Conservation (phyloP, 2,113 vertebrate genomes). For the Neotragus pygmaeus region DNA sequence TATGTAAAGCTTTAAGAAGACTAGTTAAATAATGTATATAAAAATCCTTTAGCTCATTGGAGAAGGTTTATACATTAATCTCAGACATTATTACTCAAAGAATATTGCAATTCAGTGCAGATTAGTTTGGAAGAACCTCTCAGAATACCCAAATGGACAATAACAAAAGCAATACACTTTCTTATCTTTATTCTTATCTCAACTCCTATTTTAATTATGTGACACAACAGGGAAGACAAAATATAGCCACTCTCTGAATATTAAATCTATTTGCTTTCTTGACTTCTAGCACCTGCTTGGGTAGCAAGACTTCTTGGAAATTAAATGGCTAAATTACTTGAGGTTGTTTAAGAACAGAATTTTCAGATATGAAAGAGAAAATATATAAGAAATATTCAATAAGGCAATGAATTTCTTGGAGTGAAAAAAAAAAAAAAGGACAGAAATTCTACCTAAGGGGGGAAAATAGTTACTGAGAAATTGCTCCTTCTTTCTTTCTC, state of each 20-base stretch:
- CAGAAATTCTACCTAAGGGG: background rate
- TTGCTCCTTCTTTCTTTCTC: background rate
- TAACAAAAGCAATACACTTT: background rate
- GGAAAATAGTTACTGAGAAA: background rate
- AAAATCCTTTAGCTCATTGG: background rate
- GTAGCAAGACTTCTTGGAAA: background rate
- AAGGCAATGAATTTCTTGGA: background rate
- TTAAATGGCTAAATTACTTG: conserved; percentile 18
- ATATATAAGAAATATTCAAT: background rate
- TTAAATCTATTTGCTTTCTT: background rate
- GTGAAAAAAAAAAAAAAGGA: background rate
- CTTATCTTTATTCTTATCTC: conserved; percentile 38
- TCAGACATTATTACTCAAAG: background rate
- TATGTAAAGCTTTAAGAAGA: background rate
- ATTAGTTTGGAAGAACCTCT: conserved; percentile 5
- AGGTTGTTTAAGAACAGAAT: background rate
- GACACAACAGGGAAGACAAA: conserved; percentile 3
- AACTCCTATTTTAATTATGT: conserved; percentile 8
- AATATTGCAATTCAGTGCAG: background rate
- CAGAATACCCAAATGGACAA: background rate
- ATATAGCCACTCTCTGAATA: background rate
- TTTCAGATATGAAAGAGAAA: background rate
- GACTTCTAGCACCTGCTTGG: background rate
- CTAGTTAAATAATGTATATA: background rate
- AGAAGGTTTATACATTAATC: conserved; percentile 7